These are phyloP conservation scores for Crossaster papposus DNA, from an alignment of 53 echinoderm and acorn worm genomes.

Conservation along the genomic window DNA sequence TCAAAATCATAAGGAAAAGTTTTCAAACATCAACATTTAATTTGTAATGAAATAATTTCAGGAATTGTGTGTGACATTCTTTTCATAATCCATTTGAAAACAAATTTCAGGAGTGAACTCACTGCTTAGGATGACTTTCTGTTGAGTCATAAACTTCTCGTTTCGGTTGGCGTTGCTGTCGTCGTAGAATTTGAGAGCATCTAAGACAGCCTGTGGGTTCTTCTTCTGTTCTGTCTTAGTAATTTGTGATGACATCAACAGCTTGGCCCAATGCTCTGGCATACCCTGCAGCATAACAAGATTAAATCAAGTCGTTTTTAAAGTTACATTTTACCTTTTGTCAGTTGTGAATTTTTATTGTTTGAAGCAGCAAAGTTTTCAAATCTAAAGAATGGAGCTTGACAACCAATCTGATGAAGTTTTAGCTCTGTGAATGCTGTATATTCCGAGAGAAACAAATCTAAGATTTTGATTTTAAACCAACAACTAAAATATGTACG, in stretches of 20 bases:
- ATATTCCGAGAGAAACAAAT: too few species aligned
- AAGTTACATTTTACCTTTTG: too few species aligned
- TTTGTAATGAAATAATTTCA: too few species aligned
- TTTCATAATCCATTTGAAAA: too few species aligned
- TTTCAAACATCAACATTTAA: background rate
- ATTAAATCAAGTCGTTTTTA: background rate
- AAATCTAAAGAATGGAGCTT: too few species aligned
- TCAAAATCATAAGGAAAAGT: background rate
- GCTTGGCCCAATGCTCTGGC: conserved; percentile 98
- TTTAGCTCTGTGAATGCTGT: too few species aligned
- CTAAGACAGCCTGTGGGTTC: conserved; percentile 97
- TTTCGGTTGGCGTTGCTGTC: conserved; percentile 66
- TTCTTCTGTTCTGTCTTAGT: conserved; percentile 96
- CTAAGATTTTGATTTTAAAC: too few species aligned
- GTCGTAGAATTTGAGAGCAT: conserved; percentile 98
- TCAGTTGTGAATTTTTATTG: too few species aligned
- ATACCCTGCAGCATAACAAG: conserved; percentile 75
- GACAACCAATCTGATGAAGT: too few species aligned
- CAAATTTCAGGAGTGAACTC: background rate
- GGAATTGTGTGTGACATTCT: too few species aligned
- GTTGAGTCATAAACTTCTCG: conserved; percentile 96
- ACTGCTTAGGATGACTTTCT: conserved; percentile 82
- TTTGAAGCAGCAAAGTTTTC: too few species aligned
- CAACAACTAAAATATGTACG: too few species aligned
- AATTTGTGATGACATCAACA: conserved; percentile 81